Conservation (phyloP, 1,140 invertebrate genomes). For the Lucilia sericata region DNA sequence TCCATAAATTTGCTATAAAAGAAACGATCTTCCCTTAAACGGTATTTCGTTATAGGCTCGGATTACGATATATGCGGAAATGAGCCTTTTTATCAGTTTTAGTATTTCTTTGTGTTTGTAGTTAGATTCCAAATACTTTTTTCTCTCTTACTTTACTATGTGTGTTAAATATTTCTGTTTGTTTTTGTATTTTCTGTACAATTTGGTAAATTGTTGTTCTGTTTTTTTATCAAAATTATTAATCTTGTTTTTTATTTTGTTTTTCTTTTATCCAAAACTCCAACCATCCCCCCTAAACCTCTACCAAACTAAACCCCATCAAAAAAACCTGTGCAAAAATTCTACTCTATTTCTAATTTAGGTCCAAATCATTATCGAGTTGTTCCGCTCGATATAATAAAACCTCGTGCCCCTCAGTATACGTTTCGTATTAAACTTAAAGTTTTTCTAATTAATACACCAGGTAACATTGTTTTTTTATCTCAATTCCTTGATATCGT, state of each 20-base stretch:
- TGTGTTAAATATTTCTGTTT: background rate
- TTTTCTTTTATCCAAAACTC: constrained; percentile 2
- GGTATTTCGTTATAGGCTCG: no score
- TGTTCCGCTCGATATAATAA: constrained; percentile 63
- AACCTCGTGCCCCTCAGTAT: constrained; percentile 63
- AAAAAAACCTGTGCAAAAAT: background rate
- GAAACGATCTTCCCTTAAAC: no score
- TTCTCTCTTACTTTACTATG: no score
- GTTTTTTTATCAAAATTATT: constrained; percentile 33
- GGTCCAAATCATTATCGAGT: constrained; percentile 64
- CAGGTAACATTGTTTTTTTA: constrained; percentile 57
- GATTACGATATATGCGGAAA: no score
- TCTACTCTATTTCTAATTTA: constrained; percentile 46
- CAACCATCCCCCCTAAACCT: background rate
- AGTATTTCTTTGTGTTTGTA: no score
- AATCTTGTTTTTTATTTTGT: constrained; percentile 16
- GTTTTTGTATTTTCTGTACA: background rate
- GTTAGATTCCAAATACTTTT: no score
- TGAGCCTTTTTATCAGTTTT: no score
- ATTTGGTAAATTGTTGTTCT: background rate
- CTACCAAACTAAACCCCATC: background rate
- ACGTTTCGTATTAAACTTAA: constrained; percentile 66
- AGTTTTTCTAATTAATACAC: constrained; percentile 62
- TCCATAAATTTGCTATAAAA: no score
- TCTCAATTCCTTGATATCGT: no score